Percentiles rank a stretch among this genome's conserved stretches.
These are phyloP conservation scores for Cervus canadensis DNA, from an alignment of 2,113 vertebrate species.

Conservation along the genomic window DNA sequence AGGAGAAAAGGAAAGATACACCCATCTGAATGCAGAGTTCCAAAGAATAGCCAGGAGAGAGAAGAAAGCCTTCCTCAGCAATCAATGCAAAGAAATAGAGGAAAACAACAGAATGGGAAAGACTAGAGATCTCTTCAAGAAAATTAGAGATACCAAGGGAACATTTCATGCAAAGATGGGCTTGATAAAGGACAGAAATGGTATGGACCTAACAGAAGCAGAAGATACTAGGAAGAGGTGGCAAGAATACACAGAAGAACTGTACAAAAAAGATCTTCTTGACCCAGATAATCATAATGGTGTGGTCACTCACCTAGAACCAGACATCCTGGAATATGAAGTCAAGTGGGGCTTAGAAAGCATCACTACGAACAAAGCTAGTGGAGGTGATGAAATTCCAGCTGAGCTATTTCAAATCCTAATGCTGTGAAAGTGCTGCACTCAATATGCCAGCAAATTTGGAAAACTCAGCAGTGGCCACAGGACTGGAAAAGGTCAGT, in stretches of 20 bases:
- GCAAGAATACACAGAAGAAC: not conserved
- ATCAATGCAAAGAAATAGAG: not conserved
- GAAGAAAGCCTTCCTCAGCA: not conserved
- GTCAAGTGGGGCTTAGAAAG: not conserved
- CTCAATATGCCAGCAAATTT: not conserved
- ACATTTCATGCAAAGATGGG: not conserved
- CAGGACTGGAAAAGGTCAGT: not conserved
- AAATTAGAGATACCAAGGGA: not conserved
- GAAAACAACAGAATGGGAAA: not conserved
- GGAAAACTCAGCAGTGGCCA: not conserved
- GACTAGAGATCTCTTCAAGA: not conserved
- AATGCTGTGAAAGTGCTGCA: not conserved
- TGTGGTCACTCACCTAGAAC: not conserved
- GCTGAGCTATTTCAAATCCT: not conserved
- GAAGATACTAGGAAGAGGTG: not conserved
- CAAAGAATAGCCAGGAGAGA: not conserved
- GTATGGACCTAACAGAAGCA: not conserved
- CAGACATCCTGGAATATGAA: not conserved
- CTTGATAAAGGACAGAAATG: not conserved
- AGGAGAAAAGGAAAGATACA: not conserved
- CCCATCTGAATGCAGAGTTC: not conserved
- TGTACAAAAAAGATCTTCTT: not conserved
- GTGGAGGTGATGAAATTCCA: not conserved
- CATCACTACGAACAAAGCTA: not conserved
- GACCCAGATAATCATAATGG: not conserved